These are phyloP conservation scores for Drosophila quadrilineata DNA, from an alignment of 1,140 invertebrate species.

Conservation along the genomic window DNA sequence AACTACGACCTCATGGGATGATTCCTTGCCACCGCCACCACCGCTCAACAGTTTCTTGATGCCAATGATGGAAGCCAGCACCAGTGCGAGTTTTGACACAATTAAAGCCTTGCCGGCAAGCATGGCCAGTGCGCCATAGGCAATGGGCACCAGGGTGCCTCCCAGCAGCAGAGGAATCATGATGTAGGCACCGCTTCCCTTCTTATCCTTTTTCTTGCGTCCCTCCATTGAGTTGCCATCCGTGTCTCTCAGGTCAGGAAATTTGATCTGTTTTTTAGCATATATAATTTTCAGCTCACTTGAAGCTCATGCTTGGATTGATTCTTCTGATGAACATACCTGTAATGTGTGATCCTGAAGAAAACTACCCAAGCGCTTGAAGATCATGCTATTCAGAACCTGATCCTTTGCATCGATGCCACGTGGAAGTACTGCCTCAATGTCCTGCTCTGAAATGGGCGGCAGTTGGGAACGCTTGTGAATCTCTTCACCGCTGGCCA, in stretches of 20 bases:
- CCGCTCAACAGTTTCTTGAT: slow-evolving; percentile 89
- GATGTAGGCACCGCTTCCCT: slow-evolving; percentile 87
- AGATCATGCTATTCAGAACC: slow-evolving; percentile 87
- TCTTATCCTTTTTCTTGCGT: slow-evolving; percentile 84
- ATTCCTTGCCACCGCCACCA: slow-evolving; percentile 83
- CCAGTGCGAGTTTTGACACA: slow-evolving; percentile 90
- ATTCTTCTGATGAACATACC: slow-evolving; percentile 80
- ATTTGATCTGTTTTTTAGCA: slow-evolving; percentile 76
- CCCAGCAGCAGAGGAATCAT: slow-evolving; percentile 89
- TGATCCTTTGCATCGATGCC: slow-evolving; percentile 87
- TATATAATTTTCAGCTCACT: too few species aligned
- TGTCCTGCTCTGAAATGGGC: slow-evolving; percentile 82
- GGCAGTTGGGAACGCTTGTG: slow-evolving; percentile 47
- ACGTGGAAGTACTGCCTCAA: slow-evolving; percentile 87
- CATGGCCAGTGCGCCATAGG: slow-evolving; percentile 89
- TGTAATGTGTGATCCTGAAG: slow-evolving; percentile 89
- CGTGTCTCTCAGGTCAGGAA: slow-evolving; percentile 46
- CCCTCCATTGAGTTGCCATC: slow-evolving; percentile 55
- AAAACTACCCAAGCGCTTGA: slow-evolving; percentile 88
- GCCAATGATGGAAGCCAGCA: slow-evolving; percentile 90
- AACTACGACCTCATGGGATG: slow-evolving; percentile 88
- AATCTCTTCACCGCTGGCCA: slow-evolving; percentile 78
- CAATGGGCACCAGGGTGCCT: slow-evolving; percentile 89
- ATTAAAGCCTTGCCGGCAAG: slow-evolving; percentile 92
- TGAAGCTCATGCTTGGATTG: neutral